Evolutionary conservation across 2,888 invertebrate species (phyloP).

Genomic region (Imbricaverruca yamaguchii): DNA sequence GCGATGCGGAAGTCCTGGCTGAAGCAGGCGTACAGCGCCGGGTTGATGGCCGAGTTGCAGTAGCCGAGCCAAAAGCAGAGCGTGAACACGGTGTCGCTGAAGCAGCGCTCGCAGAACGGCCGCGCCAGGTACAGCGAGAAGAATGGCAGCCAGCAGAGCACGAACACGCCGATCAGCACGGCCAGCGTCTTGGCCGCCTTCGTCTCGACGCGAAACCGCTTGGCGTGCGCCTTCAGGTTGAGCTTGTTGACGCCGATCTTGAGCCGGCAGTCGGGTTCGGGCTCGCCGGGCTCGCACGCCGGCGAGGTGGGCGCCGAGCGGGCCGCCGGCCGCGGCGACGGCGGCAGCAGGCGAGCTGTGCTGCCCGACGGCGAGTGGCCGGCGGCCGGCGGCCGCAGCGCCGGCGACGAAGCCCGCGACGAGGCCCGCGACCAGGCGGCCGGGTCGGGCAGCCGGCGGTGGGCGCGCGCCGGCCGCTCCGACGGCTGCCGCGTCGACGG

Average conservation of each 20-base stretch:
- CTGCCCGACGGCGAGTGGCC: neutral
- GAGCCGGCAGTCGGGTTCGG: slow-evolving; percentile 55
- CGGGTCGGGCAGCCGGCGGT: slow-evolving; percentile 97
- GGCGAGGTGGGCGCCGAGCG: slow-evolving; percentile 21
- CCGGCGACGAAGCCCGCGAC: slow-evolving; percentile 94
- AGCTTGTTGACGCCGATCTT: slow-evolving; percentile 41
- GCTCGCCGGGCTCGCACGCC: slow-evolving; percentile 6
- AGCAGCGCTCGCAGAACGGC: slow-evolving; percentile 81
- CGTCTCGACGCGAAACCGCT: slow-evolving; percentile 88
- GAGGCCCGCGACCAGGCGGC: slow-evolving; percentile 68
- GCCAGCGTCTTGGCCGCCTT: slow-evolving; percentile 95
- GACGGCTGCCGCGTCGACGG: slow-evolving; percentile 59
- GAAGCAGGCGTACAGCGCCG: slow-evolving; percentile 88
- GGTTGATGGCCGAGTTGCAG: slow-evolving; percentile 93
- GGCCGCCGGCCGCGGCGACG: neutral
- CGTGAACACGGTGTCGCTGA: slow-evolving; percentile 75
- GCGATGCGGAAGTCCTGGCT: slow-evolving; percentile 92
- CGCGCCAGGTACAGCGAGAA: slow-evolving; percentile 88
- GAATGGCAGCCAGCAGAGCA: slow-evolving; percentile 94
- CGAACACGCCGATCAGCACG: slow-evolving; percentile 94
- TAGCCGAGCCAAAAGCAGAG: slow-evolving; percentile 96
- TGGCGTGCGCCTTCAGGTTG: slow-evolving; percentile 79
- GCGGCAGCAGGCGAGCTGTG: neutral
- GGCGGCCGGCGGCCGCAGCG: slow-evolving; percentile 27
- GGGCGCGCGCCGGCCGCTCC: slow-evolving; percentile 75